A percentile compares a stretch with the other conserved stretches of the same genome.
Evolutionary conservation across 2,888 invertebrate genomes (phyloP).

Genomic region (Lithosia quadra): DNA sequence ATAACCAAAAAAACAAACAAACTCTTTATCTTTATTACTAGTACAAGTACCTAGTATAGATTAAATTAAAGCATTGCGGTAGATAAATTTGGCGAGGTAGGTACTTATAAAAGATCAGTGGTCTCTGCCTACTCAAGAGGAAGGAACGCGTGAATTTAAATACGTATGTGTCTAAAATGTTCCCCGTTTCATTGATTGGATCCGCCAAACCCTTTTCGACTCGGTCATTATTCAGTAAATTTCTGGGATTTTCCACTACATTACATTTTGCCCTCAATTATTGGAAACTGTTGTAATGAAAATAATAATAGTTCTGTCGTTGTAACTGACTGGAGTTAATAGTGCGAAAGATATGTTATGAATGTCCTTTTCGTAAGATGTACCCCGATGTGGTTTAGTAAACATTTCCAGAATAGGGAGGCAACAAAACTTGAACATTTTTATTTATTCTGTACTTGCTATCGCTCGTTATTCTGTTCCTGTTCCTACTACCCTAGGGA

Average conservation of each 20-base stretch:
- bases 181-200: constrained; percentile 6
- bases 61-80: no score
- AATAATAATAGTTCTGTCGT: constrained; percentile 22
- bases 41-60: no score
- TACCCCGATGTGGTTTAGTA: background rate
- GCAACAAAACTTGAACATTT: background rate
- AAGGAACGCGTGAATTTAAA: background rate
- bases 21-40: no score
- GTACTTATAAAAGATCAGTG: no score
- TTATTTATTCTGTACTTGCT: no score
- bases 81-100: no score
- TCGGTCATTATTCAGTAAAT: constrained; percentile 23
- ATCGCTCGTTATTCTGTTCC: no score
- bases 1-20: no score
- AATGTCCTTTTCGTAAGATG: background rate
- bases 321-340: constrained; percentile 13
- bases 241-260: constrained; percentile 30
- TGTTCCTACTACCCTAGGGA: no score
- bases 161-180: background rate
- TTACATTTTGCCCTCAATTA: constrained; percentile 35
- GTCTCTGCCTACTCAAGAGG: background rate
- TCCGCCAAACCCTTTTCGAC: constrained; percentile 13
- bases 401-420: background rate
- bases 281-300: constrained; percentile 30
- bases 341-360: constrained; percentile 12